These are phyloP conservation scores for Erannis defoliaria DNA, from an alignment of 2,888 invertebrate species.

Conservation along the genomic window DNA sequence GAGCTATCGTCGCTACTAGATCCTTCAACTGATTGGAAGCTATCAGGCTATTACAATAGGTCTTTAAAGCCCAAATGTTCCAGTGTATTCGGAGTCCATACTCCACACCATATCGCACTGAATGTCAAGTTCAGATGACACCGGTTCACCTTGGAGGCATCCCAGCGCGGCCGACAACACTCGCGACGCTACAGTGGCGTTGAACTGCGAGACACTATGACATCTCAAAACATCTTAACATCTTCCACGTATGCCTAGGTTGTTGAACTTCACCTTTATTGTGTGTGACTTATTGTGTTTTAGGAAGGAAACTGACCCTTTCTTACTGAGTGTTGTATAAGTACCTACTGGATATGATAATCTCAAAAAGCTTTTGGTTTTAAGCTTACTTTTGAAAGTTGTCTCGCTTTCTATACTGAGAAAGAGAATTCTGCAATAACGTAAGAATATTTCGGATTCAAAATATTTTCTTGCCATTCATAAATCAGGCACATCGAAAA, in stretches of 20 bases:
- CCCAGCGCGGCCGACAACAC: constrained; percentile 8
- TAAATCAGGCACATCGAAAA: too few species aligned
- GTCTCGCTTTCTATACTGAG: too few species aligned
- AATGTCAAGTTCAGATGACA: constrained; percentile 58
- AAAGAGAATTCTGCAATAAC: too few species aligned
- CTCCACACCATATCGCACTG: constrained; percentile 28
- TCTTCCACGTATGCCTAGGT: constrained; percentile 4
- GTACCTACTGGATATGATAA: too few species aligned
- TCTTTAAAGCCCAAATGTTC: neutral
- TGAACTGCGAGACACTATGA: constrained; percentile 11
- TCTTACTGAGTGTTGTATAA: neutral
- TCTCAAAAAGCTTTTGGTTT: too few species aligned
- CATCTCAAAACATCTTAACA: constrained; percentile 10
- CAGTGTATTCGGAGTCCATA: neutral
- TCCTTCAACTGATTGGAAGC: too few species aligned
- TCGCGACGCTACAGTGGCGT: neutral
- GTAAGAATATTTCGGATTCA: too few species aligned
- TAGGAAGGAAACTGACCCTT: neutral
- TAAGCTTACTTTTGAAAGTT: too few species aligned
- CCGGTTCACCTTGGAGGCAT: constrained; percentile 38
- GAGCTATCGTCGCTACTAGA: too few species aligned
- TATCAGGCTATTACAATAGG: too few species aligned
- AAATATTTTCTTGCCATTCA: too few species aligned
- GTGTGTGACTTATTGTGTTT: neutral
- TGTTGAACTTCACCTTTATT: constrained; percentile 5